These are phyloP conservation scores for Amiota communis DNA, from an alignment of 2,888 invertebrate species.

Conservation along the genomic window DNA sequence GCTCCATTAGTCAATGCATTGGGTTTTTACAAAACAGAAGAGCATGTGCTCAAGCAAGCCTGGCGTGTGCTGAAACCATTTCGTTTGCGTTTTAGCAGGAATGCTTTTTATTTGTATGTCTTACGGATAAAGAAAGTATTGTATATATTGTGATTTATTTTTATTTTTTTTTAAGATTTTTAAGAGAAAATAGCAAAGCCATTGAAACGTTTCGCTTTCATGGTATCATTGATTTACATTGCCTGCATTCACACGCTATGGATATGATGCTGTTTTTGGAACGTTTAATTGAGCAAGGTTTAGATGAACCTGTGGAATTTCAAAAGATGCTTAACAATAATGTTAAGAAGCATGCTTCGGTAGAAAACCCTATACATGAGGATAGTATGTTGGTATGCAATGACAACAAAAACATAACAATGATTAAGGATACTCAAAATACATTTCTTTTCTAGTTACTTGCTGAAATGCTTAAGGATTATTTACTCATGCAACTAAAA, in stretches of 20 bases:
- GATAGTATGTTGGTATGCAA: constrained; percentile 37
- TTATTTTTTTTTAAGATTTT: constrained; percentile 49
- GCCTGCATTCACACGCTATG: constrained; percentile 54
- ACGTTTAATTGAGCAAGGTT: constrained; percentile 54
- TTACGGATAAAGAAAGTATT: background rate
- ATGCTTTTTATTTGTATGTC: background rate
- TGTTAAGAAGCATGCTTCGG: background rate
- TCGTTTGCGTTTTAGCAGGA: background rate
- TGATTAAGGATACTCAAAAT: constrained; percentile 41
- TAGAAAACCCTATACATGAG: constrained; percentile 9
- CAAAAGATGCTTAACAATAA: constrained; percentile 47
- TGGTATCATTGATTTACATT: constrained; percentile 47
- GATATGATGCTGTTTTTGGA: constrained; percentile 51
- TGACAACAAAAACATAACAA: constrained; percentile 38
- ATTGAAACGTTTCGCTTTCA: constrained; percentile 53
- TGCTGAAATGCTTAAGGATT: constrained; percentile 23
- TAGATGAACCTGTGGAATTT: constrained; percentile 49
- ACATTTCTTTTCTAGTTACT: constrained; percentile 24
- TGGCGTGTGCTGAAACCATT: background rate
- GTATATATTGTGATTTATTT: background rate
- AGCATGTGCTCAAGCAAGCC: background rate
- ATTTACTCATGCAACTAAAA: constrained; percentile 43
- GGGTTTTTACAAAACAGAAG: background rate
- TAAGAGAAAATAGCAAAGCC: constrained; percentile 47
- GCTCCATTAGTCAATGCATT: background rate